Conservation (phyloP, 2,797 vertebrate genomes). For the Psittacula derbiana region DNA sequence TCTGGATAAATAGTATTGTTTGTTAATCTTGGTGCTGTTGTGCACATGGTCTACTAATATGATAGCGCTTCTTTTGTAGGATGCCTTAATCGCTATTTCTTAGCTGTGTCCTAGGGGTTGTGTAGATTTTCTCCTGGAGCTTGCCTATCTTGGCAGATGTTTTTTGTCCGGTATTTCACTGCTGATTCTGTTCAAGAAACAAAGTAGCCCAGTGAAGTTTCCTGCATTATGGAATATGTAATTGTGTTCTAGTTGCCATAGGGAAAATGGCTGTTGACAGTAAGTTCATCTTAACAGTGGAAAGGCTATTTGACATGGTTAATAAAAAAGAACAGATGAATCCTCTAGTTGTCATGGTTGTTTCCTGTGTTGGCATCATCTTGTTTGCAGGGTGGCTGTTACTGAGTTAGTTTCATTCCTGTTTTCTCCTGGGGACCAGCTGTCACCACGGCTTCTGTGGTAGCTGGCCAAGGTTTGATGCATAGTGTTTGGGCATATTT, state of each 20-base stretch:
- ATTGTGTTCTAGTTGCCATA: not conserved
- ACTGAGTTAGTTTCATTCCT: not conserved
- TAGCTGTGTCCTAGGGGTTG: not conserved
- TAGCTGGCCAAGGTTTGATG: not conserved
- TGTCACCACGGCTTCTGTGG: not conserved
- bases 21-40: not conserved
- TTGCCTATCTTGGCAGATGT: rapidly evolving
- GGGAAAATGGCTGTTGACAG: not conserved
- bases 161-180: not conserved
- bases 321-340: not conserved
- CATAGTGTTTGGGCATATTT: not conserved
- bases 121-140: not conserved
- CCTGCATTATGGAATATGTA: not conserved
- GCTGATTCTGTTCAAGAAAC: not conserved
- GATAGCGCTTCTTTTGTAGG: not conserved
- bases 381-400: not conserved
- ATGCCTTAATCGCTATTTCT: not conserved
- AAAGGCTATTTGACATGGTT: not conserved
- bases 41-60: not conserved
- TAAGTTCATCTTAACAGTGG: not conserved
- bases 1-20: not conserved
- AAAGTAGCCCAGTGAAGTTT: not conserved
- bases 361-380: not conserved
- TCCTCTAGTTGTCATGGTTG: not conserved
- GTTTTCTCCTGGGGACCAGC: not conserved